A percentile compares a stretch with the other conserved stretches of the same genome.
These are phyloP conservation scores for Tethea ocularis DNA, from an alignment of 2,888 invertebrate genomes.

Conservation along the genomic window DNA sequence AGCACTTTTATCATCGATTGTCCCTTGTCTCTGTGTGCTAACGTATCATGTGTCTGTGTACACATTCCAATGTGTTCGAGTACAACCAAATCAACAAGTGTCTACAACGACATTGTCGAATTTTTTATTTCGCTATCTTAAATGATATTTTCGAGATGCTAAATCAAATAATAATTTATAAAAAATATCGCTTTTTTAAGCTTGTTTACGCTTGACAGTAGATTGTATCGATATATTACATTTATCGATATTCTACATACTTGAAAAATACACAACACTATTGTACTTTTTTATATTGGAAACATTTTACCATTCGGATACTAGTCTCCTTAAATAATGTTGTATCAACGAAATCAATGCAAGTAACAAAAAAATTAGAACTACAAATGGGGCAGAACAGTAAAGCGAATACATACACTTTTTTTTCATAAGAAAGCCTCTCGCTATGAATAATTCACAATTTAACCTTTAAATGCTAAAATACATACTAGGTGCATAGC, in stretches of 20 bases:
- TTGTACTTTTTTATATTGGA: not conserved
- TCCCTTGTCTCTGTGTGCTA: not conserved
- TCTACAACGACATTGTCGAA: constrained; percentile 8
- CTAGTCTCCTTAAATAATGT: not conserved
- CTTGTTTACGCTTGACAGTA: too few species aligned
- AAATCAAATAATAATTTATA: not conserved
- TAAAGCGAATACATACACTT: constrained; percentile 36
- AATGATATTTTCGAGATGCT: too few species aligned
- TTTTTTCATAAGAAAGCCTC: constrained; percentile 61
- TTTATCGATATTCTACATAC: too few species aligned
- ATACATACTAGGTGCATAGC: constrained; percentile 56
- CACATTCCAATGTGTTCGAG: not conserved
- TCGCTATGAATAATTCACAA: constrained; percentile 55
- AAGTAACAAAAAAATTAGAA: not conserved
- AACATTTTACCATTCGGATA: not conserved
- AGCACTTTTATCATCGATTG: not conserved
- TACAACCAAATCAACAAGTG: not conserved
- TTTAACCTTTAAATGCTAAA: constrained; percentile 62
- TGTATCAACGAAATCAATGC: not conserved
- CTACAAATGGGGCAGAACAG: constrained; percentile 17
- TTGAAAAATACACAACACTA: not conserved
- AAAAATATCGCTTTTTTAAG: not conserved
- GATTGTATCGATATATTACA: too few species aligned
- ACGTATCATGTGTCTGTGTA: not conserved
- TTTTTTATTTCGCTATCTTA: not conserved